Percentiles rank a stretch among this genome's conserved stretches.
Conservation (phyloP, 1,140 invertebrate species). For the Listronotus oregonensis region DNA sequence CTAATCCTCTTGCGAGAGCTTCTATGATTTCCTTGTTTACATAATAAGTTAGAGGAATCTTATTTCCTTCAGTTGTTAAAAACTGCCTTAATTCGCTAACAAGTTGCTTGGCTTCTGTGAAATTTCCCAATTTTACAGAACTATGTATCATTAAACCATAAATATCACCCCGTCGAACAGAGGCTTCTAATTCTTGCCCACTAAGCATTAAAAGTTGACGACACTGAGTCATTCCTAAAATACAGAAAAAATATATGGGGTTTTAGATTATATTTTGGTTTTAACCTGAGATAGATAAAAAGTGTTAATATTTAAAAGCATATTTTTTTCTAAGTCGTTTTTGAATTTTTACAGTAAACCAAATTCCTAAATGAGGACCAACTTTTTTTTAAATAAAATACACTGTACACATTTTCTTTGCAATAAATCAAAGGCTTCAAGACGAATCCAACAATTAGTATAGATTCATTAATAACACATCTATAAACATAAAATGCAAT, state of each 20-base stretch:
- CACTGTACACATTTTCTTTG: no score
- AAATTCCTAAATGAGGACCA: no score
- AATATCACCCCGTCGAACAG: slow-evolving; percentile 61
- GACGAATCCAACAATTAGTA: no score
- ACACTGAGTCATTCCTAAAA: slow-evolving; percentile 61
- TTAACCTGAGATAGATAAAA: no score
- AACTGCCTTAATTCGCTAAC: slow-evolving; percentile 51
- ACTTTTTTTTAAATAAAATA: no score
- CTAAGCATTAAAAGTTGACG: slow-evolving; percentile 61
- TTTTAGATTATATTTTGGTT: no score
- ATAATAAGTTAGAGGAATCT: slow-evolving; percentile 53
- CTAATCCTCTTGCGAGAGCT: slow-evolving; percentile 49
- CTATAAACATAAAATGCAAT: no score
- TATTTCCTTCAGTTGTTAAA: slow-evolving; percentile 36
- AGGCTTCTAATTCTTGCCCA: slow-evolving; percentile 59
- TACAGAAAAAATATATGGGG: background rate
- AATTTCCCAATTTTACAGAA: slow-evolving; percentile 57
- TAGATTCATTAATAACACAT: no score
- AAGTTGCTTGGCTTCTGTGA: slow-evolving; percentile 49
- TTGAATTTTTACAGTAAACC: no score
- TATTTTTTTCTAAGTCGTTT: no score
- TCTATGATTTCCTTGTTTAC: slow-evolving; percentile 51
- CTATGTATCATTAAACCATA: slow-evolving; percentile 62
- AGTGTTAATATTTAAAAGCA: no score
- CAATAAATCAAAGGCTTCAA: no score